Conservation (phyloP, 2,888 invertebrate species). For the Plebejus melissa region DNA sequence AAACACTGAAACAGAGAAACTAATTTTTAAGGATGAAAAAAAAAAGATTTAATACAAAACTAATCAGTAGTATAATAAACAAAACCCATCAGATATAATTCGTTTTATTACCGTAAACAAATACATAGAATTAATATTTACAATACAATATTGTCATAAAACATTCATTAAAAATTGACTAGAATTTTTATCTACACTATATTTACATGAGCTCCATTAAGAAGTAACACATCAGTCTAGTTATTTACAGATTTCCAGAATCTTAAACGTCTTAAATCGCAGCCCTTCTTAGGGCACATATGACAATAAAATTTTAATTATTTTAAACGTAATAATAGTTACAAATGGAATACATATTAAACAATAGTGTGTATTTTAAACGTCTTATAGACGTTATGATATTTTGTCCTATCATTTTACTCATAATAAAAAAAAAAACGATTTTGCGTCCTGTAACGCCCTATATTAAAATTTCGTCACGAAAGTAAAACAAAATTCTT, state of each 20-base stretch:
- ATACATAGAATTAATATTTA: conserved; percentile 65
- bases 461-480: no score
- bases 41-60: no score
- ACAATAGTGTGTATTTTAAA: background rate
- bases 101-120: conserved; percentile 64
- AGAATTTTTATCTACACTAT: conserved; percentile 69
- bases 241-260: conserved; percentile 44
- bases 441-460: no score
- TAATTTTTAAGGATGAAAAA: no score
- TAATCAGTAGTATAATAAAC: conserved; percentile 29
- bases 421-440: no score
- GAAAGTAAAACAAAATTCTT: no score
- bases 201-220: conserved; percentile 74
- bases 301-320: background rate
- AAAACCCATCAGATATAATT: conserved; percentile 44
- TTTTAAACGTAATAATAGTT: background rate
- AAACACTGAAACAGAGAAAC: no score
- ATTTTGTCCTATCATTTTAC: no score
- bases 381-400: background rate
- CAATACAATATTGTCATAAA: conserved; percentile 75
- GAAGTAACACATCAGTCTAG: conserved; percentile 69
- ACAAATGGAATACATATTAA: background rate
- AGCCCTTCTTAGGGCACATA: background rate
- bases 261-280: conserved; percentile 26
- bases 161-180: conserved; percentile 76